Percentiles rank a stretch among this genome's conserved stretches.
These are phyloP conservation scores for Actenoides hombroni DNA, from an alignment of 2,113 vertebrate genomes.

Conservation along the genomic window DNA sequence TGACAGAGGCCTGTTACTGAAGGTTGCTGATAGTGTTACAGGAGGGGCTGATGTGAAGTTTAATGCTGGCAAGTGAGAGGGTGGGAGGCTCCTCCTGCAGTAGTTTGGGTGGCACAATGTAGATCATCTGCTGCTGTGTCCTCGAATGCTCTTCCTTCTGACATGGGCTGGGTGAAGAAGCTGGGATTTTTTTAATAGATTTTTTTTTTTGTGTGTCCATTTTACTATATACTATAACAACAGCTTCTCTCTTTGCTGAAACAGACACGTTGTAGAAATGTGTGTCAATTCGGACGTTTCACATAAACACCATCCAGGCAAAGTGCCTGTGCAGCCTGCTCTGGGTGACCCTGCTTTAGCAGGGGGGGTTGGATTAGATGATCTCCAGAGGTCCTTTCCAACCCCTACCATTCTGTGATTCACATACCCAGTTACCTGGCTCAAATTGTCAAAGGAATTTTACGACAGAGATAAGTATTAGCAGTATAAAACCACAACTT, in stretches of 20 bases:
- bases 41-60: neutral
- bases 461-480: neutral
- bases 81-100: neutral
- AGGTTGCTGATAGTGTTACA: fast-evolving
- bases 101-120: fast-evolving
- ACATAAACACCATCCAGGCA: neutral
- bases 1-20: neutral
- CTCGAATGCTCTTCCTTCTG: neutral
- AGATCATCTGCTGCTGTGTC: neutral
- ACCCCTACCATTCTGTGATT: neutral
- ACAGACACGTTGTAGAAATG: neutral
- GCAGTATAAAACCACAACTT: neutral
- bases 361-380: neutral
- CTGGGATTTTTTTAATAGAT: neutral
- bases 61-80: no score
- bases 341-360: neutral
- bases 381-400: neutral
- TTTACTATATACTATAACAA: neutral
- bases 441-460: neutral
- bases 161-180: neutral
- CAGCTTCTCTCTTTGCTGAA: neutral
- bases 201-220: neutral
- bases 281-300: neutral
- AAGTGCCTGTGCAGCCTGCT: neutral
- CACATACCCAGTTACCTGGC: neutral